Percentiles rank a stretch among this genome's conserved stretches.
Conservation (phyloP, 2,113 vertebrate genomes). For the Axis porcinus region DNA sequence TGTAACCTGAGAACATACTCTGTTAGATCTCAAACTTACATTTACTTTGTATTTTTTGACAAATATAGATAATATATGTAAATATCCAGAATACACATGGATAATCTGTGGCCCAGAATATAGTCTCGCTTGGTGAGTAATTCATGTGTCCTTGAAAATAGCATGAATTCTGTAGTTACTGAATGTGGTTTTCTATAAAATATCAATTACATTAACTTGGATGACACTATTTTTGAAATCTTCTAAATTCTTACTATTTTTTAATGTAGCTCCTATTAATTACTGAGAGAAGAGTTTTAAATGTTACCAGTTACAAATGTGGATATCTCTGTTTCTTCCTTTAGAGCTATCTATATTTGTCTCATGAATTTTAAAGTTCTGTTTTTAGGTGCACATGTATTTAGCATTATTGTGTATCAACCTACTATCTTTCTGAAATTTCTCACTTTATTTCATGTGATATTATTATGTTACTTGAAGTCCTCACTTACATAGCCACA, state of each 20-base stretch:
- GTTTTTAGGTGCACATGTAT: not conserved
- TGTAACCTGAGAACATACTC: not conserved
- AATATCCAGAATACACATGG: not conserved
- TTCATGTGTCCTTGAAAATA: not conserved
- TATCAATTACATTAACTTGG: not conserved
- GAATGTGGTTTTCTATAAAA: not conserved
- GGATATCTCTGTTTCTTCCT: not conserved
- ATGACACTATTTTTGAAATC: not conserved
- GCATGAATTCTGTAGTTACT: not conserved
- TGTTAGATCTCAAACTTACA: not conserved
- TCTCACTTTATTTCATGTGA: not conserved
- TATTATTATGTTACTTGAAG: not conserved
- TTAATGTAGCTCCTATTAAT: not conserved
- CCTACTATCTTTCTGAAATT: not conserved
- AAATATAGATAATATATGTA: not conserved
- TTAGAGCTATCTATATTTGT: not conserved
- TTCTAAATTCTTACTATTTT: not conserved
- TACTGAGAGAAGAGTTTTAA: not conserved
- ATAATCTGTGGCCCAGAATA: not conserved
- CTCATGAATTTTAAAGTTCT: not conserved
- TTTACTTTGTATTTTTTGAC: not conserved
- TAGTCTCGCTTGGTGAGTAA: not conserved
- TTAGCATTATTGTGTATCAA: not conserved
- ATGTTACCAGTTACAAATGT: not conserved
- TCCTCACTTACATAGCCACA: not conserved